phyloP scores from a whole-genome alignment of 2,888 invertebrate genomes.

The Drosophila diplacantha region DNA sequence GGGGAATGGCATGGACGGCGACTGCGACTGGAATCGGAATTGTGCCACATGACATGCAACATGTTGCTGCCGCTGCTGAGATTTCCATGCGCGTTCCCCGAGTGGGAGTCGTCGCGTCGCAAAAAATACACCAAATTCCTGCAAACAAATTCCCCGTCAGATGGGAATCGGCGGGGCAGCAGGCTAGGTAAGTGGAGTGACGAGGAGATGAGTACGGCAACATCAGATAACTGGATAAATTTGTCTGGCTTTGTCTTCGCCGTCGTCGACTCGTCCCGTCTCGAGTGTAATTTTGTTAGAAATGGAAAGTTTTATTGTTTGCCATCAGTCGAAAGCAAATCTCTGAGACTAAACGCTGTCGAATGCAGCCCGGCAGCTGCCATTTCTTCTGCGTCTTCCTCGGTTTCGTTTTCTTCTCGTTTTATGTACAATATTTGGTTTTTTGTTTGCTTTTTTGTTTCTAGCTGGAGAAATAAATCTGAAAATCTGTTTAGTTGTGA shows the following conservation, averaged over 20 bases:
- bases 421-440: constrained; percentile 5
- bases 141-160: constrained; percentile 27
- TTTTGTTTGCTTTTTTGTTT: constrained; percentile 34
- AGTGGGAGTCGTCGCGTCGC: constrained; percentile 18
- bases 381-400: constrained; percentile 21
- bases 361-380: constrained; percentile 58
- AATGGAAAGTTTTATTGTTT: constrained; percentile 69
- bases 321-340: constrained; percentile 56
- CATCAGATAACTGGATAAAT: constrained; percentile 57
- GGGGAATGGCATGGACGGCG: constrained; percentile 21
- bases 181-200: constrained; percentile 13
- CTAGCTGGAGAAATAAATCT: constrained; percentile 42
- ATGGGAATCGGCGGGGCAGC: not conserved
- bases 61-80: constrained; percentile 35
- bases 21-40: constrained; percentile 15
- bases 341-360: constrained; percentile 59
- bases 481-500: constrained; percentile 60
- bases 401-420: constrained; percentile 19
- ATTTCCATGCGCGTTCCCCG: constrained; percentile 20
- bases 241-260: constrained; percentile 56
- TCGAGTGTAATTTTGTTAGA: constrained; percentile 58
- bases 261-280: constrained; percentile 14
- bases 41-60: constrained; percentile 38
- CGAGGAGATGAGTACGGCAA: constrained; percentile 22
- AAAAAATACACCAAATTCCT: constrained; percentile 25